Evolutionary conservation across 1,140 invertebrate genomes (phyloP), one percentile per base, ranked within the genome.

Genomic region (Lordiphosa stackelbergi): DNA sequence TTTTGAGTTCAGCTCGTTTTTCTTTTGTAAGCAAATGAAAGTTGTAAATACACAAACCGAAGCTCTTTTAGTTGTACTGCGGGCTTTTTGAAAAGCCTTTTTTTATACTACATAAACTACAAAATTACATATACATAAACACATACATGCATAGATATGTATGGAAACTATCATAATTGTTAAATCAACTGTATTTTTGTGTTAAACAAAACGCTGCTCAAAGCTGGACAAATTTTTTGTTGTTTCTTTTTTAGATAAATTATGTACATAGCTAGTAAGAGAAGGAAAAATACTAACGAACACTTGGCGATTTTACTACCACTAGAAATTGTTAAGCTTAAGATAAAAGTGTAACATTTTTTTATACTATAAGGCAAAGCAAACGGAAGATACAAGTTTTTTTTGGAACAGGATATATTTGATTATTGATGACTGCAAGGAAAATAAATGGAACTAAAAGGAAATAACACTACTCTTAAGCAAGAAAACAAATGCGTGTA

Each of bases 301-400:
- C 43, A 46, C 19, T 46, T 46, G 19, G 43, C 43, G 43, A 24
- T 46, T 46, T 46, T 46, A 34, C 43, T 46, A 24, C 28, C 22
- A 46, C 22, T 46, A 24, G n/a, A 46, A 31, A 31, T 31, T 31
- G 28, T 31, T 31, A 31, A 31, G 28, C 28, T 31, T 31, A 31
- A 31, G 28, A 31, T 31, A 8, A 31, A 8, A 7, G 28, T 31
- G 28, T 7, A 7, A 7, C 5, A 11, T 36, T 35, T 22, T 10
- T 38, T 41, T 16, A 35, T 51, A 38, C n/a, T 16, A 5, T 28
- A 6, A 4, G 35, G 22, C 22, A 24, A 24, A 6, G 22, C 22
- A 6, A 6, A 24, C 22, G 22, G 28, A 31, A 31, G 7, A 28
- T 6, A 7, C 24, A 7, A 7, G 28, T 7, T 31, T 31, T 31